Evolutionary conservation across 2,113 vertebrate species (phyloP).

Genomic region (Pseudopipra pipra): DNA sequence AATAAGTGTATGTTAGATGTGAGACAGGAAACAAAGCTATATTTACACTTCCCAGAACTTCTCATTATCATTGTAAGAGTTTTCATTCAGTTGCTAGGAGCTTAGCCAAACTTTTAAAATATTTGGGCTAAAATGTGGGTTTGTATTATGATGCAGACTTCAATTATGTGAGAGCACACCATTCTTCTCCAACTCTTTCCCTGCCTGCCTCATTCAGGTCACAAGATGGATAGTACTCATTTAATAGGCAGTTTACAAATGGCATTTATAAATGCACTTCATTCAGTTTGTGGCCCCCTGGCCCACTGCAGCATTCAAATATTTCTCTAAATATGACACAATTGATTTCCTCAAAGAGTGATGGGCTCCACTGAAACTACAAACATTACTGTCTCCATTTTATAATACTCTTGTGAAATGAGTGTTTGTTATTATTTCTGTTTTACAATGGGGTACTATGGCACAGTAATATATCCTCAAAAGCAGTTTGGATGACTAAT

Average conservation of each 20-base stretch:
- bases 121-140: not conserved
- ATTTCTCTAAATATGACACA: not conserved
- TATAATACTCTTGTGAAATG: not conserved
- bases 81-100: slow-evolving; percentile 27
- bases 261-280: not conserved
- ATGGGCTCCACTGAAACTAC: not conserved
- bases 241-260: not conserved
- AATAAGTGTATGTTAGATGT: not conserved
- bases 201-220: not conserved
- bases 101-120: slow-evolving; percentile 14
- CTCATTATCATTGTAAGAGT: not conserved
- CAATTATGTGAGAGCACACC: not conserved
- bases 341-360: not conserved
- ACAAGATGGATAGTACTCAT: not conserved
- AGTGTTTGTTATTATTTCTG: not conserved
- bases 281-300: not conserved
- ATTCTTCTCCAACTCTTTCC: not conserved
- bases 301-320: not conserved
- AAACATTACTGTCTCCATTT: not conserved
- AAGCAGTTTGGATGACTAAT: not conserved
- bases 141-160: not conserved
- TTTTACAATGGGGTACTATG: not conserved
- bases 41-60: slow-evolving; percentile 21
- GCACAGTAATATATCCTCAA: not conserved
- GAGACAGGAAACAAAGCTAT: not conserved